phyloP scores from a whole-genome alignment of 2,888 invertebrate species.

The Leptinotarsa tumamoca region DNA sequence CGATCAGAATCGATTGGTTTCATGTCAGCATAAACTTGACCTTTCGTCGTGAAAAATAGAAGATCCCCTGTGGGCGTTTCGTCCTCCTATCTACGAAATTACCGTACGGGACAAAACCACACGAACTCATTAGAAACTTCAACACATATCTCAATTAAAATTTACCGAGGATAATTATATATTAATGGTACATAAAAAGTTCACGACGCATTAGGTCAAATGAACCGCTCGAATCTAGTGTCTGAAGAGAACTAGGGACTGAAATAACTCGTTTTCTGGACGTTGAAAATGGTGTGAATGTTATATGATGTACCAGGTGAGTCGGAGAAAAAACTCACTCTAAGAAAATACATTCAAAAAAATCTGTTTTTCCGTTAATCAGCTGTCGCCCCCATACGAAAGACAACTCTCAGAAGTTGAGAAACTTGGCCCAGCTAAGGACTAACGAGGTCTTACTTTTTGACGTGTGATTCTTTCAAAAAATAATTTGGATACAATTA shows the following conservation, averaged over 20 bases:
- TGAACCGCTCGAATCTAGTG: neutral
- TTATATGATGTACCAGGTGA: neutral
- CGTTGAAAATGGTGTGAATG: neutral
- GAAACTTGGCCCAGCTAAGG: too few relatives aligned
- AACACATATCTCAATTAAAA: slow-evolving; percentile 30
- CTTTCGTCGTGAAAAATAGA: neutral
- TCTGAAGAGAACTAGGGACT: neutral
- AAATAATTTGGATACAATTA: too few relatives aligned
- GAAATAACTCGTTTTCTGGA: neutral
- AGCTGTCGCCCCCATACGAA: too few relatives aligned
- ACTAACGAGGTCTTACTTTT: too few relatives aligned
- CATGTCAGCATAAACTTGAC: neutral
- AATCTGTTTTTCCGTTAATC: too few relatives aligned
- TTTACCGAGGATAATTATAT: slow-evolving; percentile 24
- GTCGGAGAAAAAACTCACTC: neutral
- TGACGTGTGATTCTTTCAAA: too few relatives aligned
- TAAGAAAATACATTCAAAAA: too few relatives aligned
- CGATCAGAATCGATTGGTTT: slow-evolving; percentile 7
- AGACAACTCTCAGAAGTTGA: too few relatives aligned
- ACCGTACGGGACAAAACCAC: slow-evolving; percentile 25
- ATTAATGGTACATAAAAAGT: slow-evolving; percentile 19
- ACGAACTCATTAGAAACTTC: slow-evolving; percentile 29
- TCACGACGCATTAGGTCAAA: slow-evolving; percentile 12
- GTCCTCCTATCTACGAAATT: slow-evolving; percentile 23
- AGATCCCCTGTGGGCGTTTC: neutral